A percentile compares a stretch with the other conserved stretches of the same genome.
Conservation (phyloP, 2,113 vertebrate genomes). For the Hypanus sabinus region DNA sequence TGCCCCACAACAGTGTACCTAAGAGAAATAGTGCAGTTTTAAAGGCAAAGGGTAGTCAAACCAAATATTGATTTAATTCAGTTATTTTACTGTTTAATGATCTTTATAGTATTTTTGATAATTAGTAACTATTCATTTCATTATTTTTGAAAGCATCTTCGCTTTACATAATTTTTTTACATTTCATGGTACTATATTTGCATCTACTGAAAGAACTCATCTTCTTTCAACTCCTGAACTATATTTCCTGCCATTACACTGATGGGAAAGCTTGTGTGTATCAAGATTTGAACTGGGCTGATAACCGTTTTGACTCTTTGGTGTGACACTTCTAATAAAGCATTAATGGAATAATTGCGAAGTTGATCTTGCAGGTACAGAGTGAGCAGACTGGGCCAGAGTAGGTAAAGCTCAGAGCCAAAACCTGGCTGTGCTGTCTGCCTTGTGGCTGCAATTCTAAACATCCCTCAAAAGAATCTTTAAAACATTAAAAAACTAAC, state of each 20-base stretch:
- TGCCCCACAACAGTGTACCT: too few species aligned
- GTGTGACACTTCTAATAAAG: background rate
- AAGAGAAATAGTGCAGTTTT: too few species aligned
- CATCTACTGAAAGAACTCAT: background rate
- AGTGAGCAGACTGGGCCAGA: background rate
- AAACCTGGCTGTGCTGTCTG: background rate
- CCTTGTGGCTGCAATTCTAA: constrained; percentile 21
- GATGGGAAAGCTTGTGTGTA: background rate
- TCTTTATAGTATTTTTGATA: too few species aligned
- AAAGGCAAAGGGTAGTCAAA: too few species aligned
- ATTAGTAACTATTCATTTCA: too few species aligned
- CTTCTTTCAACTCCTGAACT: background rate
- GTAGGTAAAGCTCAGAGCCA: background rate
- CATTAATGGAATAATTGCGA: background rate
- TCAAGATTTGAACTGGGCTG: background rate
- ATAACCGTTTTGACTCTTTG: background rate
- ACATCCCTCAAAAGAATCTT: background rate
- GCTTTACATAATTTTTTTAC: too few species aligned
- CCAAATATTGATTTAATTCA: too few species aligned
- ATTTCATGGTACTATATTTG: too few species aligned
- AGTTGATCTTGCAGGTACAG: background rate
- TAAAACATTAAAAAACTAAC: background rate
- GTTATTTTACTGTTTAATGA: too few species aligned
- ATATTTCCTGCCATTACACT: background rate
- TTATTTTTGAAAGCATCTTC: too few species aligned